phyloP scores from a whole-genome alignment of 2,113 vertebrate genomes.

The Panurus biarmicus region DNA sequence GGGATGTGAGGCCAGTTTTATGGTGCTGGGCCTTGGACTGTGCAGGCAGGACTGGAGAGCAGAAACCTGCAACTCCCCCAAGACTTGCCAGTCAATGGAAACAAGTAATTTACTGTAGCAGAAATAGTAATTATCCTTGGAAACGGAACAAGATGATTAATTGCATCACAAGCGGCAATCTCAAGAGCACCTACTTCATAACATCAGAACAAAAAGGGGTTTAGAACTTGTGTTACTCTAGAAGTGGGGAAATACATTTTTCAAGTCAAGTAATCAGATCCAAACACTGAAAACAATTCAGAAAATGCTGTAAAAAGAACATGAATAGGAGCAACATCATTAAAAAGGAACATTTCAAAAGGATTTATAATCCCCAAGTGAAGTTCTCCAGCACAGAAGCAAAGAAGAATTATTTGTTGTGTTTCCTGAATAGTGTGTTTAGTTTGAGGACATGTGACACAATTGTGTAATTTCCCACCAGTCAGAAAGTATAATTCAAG shows the following conservation, averaged over 20 bases:
- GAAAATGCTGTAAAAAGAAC: not conserved
- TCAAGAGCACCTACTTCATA: not conserved
- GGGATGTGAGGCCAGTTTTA: not conserved
- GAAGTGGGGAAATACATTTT: not conserved
- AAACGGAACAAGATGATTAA: not conserved
- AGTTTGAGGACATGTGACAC: not conserved
- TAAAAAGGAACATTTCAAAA: not conserved
- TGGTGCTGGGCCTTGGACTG: not conserved
- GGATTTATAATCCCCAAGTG: not conserved
- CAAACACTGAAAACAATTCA: not conserved
- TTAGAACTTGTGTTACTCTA: fast-evolving
- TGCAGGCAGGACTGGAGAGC: not conserved
- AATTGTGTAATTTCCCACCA: constrained; percentile 12
- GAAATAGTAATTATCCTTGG: not conserved
- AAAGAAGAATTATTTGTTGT: not conserved
- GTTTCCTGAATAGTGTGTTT: not conserved
- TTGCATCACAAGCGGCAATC: not conserved
- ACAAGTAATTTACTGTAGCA: fast-evolving
- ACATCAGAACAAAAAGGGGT: not conserved
- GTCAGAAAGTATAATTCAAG: constrained; percentile 15
- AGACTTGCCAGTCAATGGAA: not conserved
- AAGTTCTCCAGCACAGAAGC: not conserved
- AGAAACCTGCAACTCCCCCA: not conserved
- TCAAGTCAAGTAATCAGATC: not conserved
- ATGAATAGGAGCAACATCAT: not conserved